These are phyloP conservation scores for Luperina nickerlii DNA, from an alignment of 2,888 invertebrate species.

Conservation along the genomic window DNA sequence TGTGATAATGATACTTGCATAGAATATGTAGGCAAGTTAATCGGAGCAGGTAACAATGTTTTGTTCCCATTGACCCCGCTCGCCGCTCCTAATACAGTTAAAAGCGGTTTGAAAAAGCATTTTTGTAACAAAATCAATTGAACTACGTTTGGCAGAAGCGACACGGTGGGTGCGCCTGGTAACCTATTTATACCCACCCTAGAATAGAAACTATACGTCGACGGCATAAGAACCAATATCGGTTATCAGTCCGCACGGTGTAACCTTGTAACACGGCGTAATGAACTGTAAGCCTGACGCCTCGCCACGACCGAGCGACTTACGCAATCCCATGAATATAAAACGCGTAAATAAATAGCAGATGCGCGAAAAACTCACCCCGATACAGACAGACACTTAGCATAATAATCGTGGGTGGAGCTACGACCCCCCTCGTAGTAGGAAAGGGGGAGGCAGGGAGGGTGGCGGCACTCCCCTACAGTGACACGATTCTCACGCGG, in stretches of 20 bases:
- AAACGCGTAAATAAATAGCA: constrained; percentile 90
- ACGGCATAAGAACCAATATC: constrained; percentile 71
- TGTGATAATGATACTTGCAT: constrained; percentile 29
- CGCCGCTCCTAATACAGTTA: constrained; percentile 55
- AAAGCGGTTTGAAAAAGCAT: constrained; percentile 74
- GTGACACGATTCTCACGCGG: constrained; percentile 90
- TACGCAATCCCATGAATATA: constrained; percentile 89
- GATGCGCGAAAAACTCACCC: constrained; percentile 90
- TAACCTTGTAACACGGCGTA: constrained; percentile 80
- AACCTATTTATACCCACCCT: constrained; percentile 71
- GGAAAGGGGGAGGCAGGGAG: constrained; percentile 48
- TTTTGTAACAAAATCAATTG: constrained; percentile 83
- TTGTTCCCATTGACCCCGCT: constrained; percentile 36
- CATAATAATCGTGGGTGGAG: constrained; percentile 88
- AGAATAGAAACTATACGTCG: constrained; percentile 61
- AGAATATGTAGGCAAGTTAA: constrained; percentile 12
- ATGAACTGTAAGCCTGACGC: constrained; percentile 87
- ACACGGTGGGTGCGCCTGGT: constrained; percentile 83
- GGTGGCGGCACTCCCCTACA: constrained; percentile 75
- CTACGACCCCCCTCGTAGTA: constrained; percentile 51
- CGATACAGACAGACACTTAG: constrained; percentile 88
- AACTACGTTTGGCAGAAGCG: constrained; percentile 79
- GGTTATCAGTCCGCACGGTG: constrained; percentile 64
- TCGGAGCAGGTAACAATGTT: constrained; percentile 27
- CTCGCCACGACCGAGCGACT: constrained; percentile 81